phyloP scores from a whole-genome alignment of 2,888 invertebrate species.

The Creontiades dilutus region DNA sequence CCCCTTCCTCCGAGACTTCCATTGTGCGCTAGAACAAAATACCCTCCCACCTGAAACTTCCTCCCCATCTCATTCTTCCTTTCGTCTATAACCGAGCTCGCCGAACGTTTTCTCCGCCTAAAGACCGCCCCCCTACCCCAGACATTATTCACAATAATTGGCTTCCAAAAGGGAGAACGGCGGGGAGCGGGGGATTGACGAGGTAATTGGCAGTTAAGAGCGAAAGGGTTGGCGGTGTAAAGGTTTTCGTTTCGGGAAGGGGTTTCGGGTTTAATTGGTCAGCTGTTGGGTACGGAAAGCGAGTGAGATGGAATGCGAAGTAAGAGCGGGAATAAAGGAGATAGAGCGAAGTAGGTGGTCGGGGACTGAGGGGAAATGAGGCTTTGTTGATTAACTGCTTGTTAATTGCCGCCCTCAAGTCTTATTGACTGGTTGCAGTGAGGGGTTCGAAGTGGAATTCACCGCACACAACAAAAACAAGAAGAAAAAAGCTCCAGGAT shows the following conservation, averaged over 20 bases:
- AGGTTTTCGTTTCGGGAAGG: conserved; percentile 7
- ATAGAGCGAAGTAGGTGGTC: background rate
- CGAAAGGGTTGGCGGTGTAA: conserved; percentile 12
- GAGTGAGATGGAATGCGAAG: background rate
- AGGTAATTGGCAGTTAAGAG: conserved; percentile 45
- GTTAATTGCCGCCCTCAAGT: conserved; percentile 50
- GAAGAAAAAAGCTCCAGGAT: too few relatives aligned
- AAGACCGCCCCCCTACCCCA: background rate
- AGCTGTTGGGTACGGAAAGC: conserved; percentile 18
- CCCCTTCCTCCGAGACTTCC: background rate
- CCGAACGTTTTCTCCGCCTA: background rate
- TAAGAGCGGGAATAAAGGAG: background rate
- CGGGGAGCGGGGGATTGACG: conserved; percentile 3
- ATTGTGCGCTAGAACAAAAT: background rate
- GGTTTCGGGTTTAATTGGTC: conserved; percentile 44
- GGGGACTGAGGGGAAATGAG: background rate
- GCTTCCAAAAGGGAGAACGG: background rate
- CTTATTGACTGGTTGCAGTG: background rate
- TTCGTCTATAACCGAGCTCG: background rate
- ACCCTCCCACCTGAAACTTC: too few relatives aligned
- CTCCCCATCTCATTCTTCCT: background rate
- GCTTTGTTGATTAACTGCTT: conserved; percentile 47
- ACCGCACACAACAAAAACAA: too few relatives aligned
- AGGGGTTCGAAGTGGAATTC: background rate
- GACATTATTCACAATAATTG: conserved; percentile 49